Base-by-base conservation (phyloP, 2,797 vertebrate genomes). In the Petrocephalus schoutedeni region DNA sequence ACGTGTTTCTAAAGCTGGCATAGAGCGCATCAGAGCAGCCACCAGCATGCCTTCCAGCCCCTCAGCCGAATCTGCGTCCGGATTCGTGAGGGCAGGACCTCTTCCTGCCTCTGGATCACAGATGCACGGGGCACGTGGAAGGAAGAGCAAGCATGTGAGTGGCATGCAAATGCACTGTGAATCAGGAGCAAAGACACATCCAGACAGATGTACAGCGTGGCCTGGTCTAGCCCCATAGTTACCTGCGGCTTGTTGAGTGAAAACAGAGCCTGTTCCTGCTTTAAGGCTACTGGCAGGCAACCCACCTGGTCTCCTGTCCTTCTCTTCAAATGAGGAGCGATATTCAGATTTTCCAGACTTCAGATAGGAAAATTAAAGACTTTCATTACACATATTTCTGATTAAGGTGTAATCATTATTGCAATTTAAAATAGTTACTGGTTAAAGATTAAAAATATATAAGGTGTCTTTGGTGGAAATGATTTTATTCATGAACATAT, bases 271-370 rank as follows among this genome's bases (percentile, higher is more conserved):
- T 77, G 71, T 49, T 80, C 19, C 36, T 49, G 74, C 74, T 80
- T 49, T 45, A 49, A n/a, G 19, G 74, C 19, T n/a, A n/a, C 41
- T 80, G 41, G 41, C 36, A 80, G 45, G 74, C 74, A 80, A 49
- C 19, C 2, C 71, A 21, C 88, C 86, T 82, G 92, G 77, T 84
- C 85, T 93, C 91, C 86, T 89, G 57, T 77, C 87, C 88, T 61
- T 87, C 1, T 93, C 92, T 49, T 93, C 91, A 89, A 57, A 91
- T 87, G 88, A 0, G 10, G 89, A 90, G 54, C 36, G 14, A 53
- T 92, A 89, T 77, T 86, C 92, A 64, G 21, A 83, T 89, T 93
- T 87, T 58, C 7, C 56, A n/a, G 16, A 10, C 80, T 84, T 54
- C 51, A 53, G 21, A 45, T 45, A 45, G 36, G 74, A 80, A 49